phyloP scores from a whole-genome alignment of 1,140 invertebrate genomes.

The Formica exsecta region DNA sequence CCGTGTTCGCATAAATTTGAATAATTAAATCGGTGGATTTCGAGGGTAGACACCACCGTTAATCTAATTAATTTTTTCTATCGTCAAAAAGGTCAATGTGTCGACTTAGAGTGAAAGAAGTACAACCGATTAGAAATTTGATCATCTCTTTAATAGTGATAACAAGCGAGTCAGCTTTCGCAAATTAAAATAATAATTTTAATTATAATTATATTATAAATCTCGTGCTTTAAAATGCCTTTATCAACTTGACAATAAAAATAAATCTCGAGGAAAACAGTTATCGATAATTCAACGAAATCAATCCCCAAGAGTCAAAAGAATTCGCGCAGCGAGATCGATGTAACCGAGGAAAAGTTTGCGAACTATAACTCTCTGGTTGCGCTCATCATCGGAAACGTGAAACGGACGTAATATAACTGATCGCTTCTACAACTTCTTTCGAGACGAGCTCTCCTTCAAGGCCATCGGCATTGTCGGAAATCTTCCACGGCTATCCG shows the following conservation, averaged over 20 bases:
- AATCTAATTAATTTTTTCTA: conserved; percentile 18
- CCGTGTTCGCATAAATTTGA: conserved; percentile 20
- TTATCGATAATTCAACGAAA: conserved; percentile 1
- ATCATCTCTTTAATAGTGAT: neutral
- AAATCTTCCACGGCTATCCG: conserved; percentile 32
- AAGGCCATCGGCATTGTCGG: conserved; percentile 50
- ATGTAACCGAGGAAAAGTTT: conserved; percentile 17
- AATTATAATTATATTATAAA: neutral
- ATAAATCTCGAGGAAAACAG: neutral
- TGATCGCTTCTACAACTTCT: conserved; percentile 45
- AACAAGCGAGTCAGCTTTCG: neutral
- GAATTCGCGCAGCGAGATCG: conserved; percentile 10
- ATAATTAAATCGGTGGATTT: conserved; percentile 56
- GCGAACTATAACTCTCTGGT: neutral
- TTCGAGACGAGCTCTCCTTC: conserved; percentile 33
- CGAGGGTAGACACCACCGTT: conserved; percentile 1
- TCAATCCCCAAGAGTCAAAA: neutral
- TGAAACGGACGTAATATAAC: conserved; percentile 35
- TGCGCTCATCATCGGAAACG: neutral
- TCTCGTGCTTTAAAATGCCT: neutral
- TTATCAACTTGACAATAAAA: neutral
- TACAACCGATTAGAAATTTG: neutral
- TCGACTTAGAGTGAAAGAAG: neutral
- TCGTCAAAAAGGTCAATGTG: conserved; percentile 18
- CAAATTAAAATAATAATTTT: neutral